These are phyloP conservation scores for Pristionchus pacificus DNA, from an alignment of 1,140 invertebrate genomes.

Conservation along the genomic window DNA sequence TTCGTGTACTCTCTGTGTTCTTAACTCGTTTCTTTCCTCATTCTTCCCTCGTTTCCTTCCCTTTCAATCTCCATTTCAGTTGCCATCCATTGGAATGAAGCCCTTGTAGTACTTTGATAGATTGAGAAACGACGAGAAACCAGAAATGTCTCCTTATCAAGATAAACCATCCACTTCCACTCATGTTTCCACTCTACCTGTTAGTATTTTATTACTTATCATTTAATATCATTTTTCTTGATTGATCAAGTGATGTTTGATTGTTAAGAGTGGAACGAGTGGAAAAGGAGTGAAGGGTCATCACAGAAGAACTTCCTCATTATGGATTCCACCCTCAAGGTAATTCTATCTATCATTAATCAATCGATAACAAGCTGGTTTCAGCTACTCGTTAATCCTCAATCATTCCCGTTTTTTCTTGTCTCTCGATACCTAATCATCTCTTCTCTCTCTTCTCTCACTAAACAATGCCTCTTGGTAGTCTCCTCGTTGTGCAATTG, in stretches of 20 bases:
- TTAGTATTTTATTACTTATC: too few relatives aligned
- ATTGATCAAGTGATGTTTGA: too few relatives aligned
- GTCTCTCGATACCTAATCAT: conserved; percentile 8
- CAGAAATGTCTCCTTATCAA: background rate
- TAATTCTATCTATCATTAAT: conserved; percentile 3
- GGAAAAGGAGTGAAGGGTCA: conserved; percentile 18
- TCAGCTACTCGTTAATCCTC: conserved; percentile 1
- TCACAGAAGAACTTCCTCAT: conserved; percentile 34
- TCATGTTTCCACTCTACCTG: background rate
- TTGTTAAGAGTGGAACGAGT: background rate
- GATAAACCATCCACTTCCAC: background rate
- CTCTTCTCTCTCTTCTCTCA: background rate
- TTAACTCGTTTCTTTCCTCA: background rate
- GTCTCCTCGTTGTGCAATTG: background rate
- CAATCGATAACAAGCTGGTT: background rate
- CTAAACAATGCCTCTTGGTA: background rate
- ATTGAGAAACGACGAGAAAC: background rate
- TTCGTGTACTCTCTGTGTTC: background rate
- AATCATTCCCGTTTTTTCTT: background rate
- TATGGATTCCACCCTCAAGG: conserved; percentile 37
- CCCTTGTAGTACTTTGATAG: background rate
- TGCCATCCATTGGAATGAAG: background rate
- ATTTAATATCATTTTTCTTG: too few relatives aligned
- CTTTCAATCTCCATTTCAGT: background rate
- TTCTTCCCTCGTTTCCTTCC: background rate